A percentile compares a stretch with the other conserved stretches of the same genome.
phyloP scores from a whole-genome alignment of 1,140 invertebrate genomes.

The Halesus radiatus region DNA sequence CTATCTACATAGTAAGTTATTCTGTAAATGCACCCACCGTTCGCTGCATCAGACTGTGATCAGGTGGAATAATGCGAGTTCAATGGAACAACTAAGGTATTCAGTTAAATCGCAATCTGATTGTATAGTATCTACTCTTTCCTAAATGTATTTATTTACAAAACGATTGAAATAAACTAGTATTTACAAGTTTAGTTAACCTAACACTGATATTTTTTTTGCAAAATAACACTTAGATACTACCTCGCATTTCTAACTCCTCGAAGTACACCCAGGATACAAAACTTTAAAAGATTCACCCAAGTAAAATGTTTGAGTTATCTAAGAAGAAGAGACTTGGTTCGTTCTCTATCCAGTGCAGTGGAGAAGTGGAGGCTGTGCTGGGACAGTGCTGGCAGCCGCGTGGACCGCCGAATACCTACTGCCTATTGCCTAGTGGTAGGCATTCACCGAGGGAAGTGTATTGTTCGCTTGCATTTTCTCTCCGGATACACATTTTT shows the following conservation, averaged over 20 bases:
- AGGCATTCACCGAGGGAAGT: constrained; percentile 13
- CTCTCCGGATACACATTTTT: constrained; percentile 45
- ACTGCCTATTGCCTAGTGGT: too few species aligned
- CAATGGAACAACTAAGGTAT: too few species aligned
- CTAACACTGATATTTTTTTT: too few species aligned
- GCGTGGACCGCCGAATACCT: constrained; percentile 37
- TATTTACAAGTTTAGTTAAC: too few species aligned
- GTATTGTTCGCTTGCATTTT: constrained; percentile 46
- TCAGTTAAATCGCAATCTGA: too few species aligned
- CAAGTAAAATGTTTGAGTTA: constrained; percentile 2
- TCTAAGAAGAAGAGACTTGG: constrained; percentile 1
- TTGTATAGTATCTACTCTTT: too few species aligned
- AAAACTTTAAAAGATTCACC: constrained; percentile 10
- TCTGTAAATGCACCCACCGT: not conserved
- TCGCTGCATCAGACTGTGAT: not conserved
- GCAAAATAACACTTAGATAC: too few species aligned
- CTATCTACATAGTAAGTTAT: not conserved
- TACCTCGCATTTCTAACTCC: too few species aligned
- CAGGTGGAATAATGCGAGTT: not conserved
- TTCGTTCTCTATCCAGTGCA: not conserved
- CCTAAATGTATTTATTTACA: too few species aligned
- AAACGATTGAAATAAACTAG: too few species aligned
- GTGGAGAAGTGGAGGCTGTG: too few species aligned
- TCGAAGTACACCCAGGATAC: not conserved
- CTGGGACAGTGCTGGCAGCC: too few species aligned